Conservation (phyloP, 2,797 vertebrate species). For the Serranus cabrilla region DNA sequence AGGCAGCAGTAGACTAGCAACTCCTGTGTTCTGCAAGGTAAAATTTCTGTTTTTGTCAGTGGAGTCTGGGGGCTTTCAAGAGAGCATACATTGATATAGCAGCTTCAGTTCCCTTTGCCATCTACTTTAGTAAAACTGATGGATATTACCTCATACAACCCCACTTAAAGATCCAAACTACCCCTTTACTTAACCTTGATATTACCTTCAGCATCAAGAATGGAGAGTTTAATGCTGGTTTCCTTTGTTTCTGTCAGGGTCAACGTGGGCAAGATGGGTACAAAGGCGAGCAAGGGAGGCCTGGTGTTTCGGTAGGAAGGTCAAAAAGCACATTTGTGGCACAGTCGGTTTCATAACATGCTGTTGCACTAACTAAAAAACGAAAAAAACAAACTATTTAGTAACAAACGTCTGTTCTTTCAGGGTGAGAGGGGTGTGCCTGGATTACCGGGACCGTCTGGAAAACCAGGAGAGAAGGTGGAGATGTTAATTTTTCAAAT, state of each 20-base stretch:
- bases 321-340: constrained; percentile 50
- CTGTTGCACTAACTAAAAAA: neutral
- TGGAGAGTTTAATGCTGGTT: neutral
- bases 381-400: neutral
- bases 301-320: constrained; percentile 90
- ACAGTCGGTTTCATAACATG: constrained; percentile 3
- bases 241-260: constrained; percentile 85
- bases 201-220: constrained; percentile 1
- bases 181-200: neutral
- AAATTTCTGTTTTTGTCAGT: too few species aligned
- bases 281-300: constrained; percentile 91
- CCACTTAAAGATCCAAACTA: too few species aligned
- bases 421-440: constrained; percentile 93
- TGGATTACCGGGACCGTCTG: constrained; percentile 91
- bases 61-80: too few species aligned
- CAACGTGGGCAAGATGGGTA: constrained; percentile 88
- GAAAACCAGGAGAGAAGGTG: constrained; percentile 93
- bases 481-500: constrained; percentile 29
- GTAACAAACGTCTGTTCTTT: constrained; percentile 52
- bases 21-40: too few species aligned
- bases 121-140: too few species aligned
- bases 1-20: too few species aligned
- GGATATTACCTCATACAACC: too few species aligned
- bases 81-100: too few species aligned
- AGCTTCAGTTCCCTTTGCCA: too few species aligned